These are phyloP conservation scores for Laterallus jamaicensis DNA, from an alignment of 2,113 vertebrate genomes.

Conservation along the genomic window DNA sequence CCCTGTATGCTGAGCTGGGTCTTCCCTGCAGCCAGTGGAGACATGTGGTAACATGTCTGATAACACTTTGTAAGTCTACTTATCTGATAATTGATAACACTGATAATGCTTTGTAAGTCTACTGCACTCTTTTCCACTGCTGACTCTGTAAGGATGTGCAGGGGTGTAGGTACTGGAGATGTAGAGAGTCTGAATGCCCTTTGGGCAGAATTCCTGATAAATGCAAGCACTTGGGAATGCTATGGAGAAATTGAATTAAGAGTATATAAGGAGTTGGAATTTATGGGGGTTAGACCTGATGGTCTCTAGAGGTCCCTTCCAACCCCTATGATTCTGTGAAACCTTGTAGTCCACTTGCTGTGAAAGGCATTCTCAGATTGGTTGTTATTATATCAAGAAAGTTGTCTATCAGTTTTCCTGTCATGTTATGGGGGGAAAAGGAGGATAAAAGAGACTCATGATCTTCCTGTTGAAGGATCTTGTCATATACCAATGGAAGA, in stretches of 20 bases:
- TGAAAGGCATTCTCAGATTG: background rate
- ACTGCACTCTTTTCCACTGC: background rate
- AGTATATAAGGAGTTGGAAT: background rate
- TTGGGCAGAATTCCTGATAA: background rate
- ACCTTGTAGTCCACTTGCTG: background rate
- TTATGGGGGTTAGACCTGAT: too few relatives aligned
- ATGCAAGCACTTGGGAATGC: background rate
- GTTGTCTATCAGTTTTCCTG: background rate
- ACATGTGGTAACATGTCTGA: too few relatives aligned
- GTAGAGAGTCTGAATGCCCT: accelerated
- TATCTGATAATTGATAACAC: too few relatives aligned
- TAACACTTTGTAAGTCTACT: background rate
- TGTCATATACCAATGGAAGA: background rate
- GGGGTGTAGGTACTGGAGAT: background rate
- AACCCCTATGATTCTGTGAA: background rate
- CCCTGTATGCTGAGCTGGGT: background rate
- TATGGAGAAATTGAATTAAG: background rate
- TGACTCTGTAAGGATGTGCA: background rate
- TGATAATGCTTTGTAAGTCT: background rate
- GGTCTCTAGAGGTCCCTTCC: too few relatives aligned
- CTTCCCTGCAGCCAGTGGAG: background rate
- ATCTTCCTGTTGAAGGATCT: background rate
- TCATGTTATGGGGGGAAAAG: background rate
- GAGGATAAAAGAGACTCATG: background rate
- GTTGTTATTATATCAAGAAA: background rate